Conservation (phyloP, 1,140 invertebrate species). For the Platyura marginata region DNA sequence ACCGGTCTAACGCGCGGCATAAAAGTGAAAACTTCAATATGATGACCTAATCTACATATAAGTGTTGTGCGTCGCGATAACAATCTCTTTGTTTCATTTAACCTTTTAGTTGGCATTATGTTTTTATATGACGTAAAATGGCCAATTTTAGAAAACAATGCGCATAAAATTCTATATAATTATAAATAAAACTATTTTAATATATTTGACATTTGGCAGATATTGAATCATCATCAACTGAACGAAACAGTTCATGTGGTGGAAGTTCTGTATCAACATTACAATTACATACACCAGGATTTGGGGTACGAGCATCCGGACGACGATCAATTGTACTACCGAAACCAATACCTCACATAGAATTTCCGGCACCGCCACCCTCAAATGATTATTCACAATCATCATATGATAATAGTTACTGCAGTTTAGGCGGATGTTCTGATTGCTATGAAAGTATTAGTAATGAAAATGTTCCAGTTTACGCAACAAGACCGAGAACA, state of each 20-base stretch:
- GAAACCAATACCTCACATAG: slow-evolving; percentile 13
- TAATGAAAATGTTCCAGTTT: neutral
- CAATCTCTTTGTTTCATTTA: too few relatives aligned
- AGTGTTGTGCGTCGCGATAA: too few relatives aligned
- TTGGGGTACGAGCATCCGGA: neutral
- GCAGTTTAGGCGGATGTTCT: slow-evolving; percentile 18
- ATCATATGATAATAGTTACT: slow-evolving; percentile 14
- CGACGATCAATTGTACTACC: slow-evolving; percentile 1
- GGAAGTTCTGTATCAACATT: slow-evolving; percentile 1
- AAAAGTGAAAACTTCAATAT: too few relatives aligned
- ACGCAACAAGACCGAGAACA: neutral
- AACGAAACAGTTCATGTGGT: neutral
- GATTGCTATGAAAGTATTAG: slow-evolving; percentile 9
- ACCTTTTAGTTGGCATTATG: too few relatives aligned
- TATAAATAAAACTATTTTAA: too few relatives aligned
- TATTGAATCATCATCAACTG: neutral
- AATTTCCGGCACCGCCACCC: slow-evolving; percentile 19
- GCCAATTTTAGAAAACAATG: too few relatives aligned
- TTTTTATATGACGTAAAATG: too few relatives aligned
- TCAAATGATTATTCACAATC: slow-evolving; percentile 20
- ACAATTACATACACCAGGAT: neutral
- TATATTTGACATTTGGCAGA: too few relatives aligned
- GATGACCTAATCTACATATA: too few relatives aligned
- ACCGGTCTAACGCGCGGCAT: too few relatives aligned
- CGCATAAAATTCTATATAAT: too few relatives aligned